Evolutionary conservation across 1,140 invertebrate species (phyloP), one percentile per base, ranked within the genome.

Genomic region (Macrosteles quadrilineatus): DNA sequence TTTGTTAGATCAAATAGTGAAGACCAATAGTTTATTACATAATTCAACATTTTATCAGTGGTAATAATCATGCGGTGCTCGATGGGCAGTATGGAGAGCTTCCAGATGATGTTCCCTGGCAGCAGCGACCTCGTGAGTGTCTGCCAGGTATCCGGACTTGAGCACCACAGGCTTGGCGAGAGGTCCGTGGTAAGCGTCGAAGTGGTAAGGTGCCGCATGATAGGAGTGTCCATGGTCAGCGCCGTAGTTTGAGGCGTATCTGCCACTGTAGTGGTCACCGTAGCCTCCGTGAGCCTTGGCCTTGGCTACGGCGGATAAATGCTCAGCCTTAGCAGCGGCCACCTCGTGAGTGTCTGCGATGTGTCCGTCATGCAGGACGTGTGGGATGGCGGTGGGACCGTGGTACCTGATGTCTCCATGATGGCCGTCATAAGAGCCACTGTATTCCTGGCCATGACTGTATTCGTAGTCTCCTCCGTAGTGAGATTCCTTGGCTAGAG

Each of bases 271-370:
- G 63, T 45, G 17, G 3, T 14, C 63, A 14, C 63, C 36, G 31
- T 40, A 70, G 63, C 67, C 71, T 6, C 32, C 63, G 71, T 67
- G 67, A 67, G 53, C 67, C 50, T 68, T 68, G 23, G 67, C 66
- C 59, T 66, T 66, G 32, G n/a, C 19, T 43, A 69, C 65, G 29
- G 68, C 70, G 19, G 72, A 66, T 45, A 68, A 73, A 66, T 71
- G 69, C 23, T 66, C 64, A 57, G 69, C 55, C 71, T 76, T 77
- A 67, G 75, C 76, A 40, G 67, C 71, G 47, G 70, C 73, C 19
- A 71, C 69, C 63, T 73, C 72, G n/a, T 66, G 72, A 27, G 72
- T 71, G 63, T 74, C 72, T 25, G 72, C 69, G 40, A 71, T 53
- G 66, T 68, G 65, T 55, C 72, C 69, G 50, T 59, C 40, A 23